These are phyloP conservation scores for Chiridota heheva DNA, from an alignment of 35 echinoderm and acorn worm genomes.

Conservation along the genomic window DNA sequence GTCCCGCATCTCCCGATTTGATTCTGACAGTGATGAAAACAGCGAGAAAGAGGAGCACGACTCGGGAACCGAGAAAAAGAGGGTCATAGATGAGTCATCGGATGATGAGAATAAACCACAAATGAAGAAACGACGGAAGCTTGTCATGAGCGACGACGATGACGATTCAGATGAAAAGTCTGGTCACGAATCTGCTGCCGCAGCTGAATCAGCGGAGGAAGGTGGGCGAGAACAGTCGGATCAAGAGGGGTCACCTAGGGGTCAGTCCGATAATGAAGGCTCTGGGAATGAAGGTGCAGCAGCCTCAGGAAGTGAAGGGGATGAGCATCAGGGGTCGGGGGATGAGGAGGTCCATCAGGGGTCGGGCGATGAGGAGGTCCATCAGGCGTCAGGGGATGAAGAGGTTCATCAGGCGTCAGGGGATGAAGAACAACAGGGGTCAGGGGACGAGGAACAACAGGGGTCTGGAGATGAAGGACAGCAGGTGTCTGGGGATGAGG, in stretches of 20 bases:
- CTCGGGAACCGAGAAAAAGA: background rate
- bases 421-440: background rate
- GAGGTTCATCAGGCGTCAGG: background rate
- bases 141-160: slow-evolving; percentile 26
- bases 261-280: background rate
- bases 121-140: slow-evolving; percentile 22
- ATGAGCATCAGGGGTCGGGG: background rate
- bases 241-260: slow-evolving; percentile 4
- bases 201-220: background rate
- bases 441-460: background rate
- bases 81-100: slow-evolving; percentile 16
- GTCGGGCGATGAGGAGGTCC: slow-evolving; percentile 30
- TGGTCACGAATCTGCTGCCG: background rate
- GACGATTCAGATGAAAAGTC: slow-evolving; percentile 19
- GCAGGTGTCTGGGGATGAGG: background rate
- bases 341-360: slow-evolving; percentile 26
- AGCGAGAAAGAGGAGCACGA: slow-evolving; percentile 33
- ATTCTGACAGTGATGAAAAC: slow-evolving; percentile 27
- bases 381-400: slow-evolving; percentile 7
- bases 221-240: background rate
- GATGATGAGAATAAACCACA: background rate
- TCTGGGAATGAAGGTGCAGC: background rate
- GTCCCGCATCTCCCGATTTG: slow-evolving; percentile 9
- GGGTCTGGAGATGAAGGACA: slow-evolving; percentile 26
- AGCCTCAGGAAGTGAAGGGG: background rate